Evolutionary conservation across 1,140 invertebrate species (phyloP).

Genomic region (Lysiphlebus fabarum): DNA sequence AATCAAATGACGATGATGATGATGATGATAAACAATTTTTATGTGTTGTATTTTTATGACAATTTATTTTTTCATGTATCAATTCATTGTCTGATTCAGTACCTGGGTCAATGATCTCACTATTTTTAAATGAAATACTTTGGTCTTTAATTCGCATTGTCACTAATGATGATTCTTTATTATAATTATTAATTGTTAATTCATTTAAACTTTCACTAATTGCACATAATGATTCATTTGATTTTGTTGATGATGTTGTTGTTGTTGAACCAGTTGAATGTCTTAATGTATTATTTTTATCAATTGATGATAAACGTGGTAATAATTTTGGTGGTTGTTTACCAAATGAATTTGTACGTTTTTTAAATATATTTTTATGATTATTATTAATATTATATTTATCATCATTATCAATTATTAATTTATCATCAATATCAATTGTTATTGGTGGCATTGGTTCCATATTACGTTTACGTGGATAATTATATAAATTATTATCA

Average conservation of each 20-base stretch:
- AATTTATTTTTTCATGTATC: constrained; percentile 22
- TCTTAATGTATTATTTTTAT: constrained; percentile 35
- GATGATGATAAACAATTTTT: constrained; percentile 26
- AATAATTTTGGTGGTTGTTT: constrained; percentile 37
- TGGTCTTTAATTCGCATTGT: constrained; percentile 23
- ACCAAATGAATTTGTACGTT: constrained; percentile 36
- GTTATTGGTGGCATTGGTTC: constrained; percentile 47
- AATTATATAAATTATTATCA: constrained; percentile 27
- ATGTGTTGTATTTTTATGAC: constrained; percentile 33
- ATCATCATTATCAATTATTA: constrained; percentile 13
- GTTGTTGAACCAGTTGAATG: constrained; percentile 44
- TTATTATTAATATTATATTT: constrained; percentile 6
- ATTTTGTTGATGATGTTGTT: constrained; percentile 43
- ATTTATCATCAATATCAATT: constrained; percentile 27
- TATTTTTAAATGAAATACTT: constrained; percentile 5
- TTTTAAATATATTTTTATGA: constrained; percentile 19
- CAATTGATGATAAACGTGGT: constrained; percentile 44
- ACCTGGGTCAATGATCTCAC: constrained; percentile 2
- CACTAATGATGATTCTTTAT: background rate
- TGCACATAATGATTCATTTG: constrained; percentile 44
- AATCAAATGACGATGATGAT: constrained; percentile 22
- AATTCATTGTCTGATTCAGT: constrained; percentile 16
- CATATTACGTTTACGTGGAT: constrained; percentile 40
- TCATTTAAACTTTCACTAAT: constrained; percentile 38
- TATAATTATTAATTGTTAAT: constrained; percentile 16